Conservation (phyloP, 2,113 vertebrate genomes). For the Jaculus jaculus region DNA sequence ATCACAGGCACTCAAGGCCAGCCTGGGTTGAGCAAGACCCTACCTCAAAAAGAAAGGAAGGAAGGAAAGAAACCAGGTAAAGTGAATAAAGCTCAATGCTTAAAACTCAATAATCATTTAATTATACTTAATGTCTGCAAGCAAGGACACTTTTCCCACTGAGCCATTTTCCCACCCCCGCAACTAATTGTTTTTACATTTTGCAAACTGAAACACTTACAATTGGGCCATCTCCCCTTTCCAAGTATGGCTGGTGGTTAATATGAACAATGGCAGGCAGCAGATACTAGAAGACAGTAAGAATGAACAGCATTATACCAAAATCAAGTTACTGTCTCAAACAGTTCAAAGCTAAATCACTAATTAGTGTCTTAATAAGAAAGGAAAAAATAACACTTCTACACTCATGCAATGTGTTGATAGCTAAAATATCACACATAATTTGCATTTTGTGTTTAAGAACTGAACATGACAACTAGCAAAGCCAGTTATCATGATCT, state of each 20-base stretch:
- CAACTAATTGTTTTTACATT: neutral
- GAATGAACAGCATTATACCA: slow-evolving; percentile 3
- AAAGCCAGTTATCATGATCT: neutral
- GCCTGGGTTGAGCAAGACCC: no score
- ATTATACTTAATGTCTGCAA: neutral
- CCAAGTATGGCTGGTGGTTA: slow-evolving; percentile 98
- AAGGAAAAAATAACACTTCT: neutral
- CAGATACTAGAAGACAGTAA: slow-evolving; percentile 90
- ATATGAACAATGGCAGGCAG: slow-evolving; percentile 98
- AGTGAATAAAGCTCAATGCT: neutral
- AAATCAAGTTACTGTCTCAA: slow-evolving; percentile 6
- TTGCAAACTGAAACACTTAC: slow-evolving; percentile 87
- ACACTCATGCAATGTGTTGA: neutral
- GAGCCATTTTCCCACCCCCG: neutral
- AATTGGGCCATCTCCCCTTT: slow-evolving; percentile 97
- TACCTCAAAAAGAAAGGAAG: no score
- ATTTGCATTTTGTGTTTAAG: neutral
- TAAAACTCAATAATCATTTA: neutral
- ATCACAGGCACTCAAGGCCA: no score
- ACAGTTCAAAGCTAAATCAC: neutral
- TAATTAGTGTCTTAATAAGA: neutral
- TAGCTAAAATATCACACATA: neutral
- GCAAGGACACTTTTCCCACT: no score
- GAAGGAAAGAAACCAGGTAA: neutral
- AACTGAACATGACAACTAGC: neutral